phyloP scores from a whole-genome alignment of 2,797 vertebrate species.

The Tokudaia tokunoshimensis region DNA sequence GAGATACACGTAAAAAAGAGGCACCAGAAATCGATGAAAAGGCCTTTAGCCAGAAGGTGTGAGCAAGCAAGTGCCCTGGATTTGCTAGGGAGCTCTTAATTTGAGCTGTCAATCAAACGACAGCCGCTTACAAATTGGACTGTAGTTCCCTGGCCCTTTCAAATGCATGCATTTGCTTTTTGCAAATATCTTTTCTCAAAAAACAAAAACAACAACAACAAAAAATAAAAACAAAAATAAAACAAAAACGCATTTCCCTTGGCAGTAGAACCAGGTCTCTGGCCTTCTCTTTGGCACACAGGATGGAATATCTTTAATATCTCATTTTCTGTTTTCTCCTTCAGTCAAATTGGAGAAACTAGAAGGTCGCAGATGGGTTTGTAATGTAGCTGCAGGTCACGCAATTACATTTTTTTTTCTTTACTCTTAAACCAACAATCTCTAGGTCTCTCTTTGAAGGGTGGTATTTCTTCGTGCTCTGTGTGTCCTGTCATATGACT shows the following conservation, averaged over 20 bases:
- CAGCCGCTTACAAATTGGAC: background rate
- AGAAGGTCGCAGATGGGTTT: background rate
- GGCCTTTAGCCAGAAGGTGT: background rate
- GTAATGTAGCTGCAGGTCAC: background rate
- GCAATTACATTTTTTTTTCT: background rate
- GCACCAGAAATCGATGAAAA: background rate
- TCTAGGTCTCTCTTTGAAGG: background rate
- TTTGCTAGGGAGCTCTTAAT: background rate
- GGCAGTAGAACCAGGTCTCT: background rate
- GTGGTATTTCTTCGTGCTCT: background rate
- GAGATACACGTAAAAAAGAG: background rate
- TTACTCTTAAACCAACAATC: background rate
- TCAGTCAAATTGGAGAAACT: background rate
- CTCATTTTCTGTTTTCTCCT: background rate
- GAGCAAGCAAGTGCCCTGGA: too few relatives aligned
- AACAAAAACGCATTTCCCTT: background rate
- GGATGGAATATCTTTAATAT: background rate
- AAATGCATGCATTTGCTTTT: background rate
- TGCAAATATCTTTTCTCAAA: background rate
- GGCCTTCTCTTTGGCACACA: background rate
- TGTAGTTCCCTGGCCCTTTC: background rate
- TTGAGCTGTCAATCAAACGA: background rate
- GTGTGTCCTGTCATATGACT: background rate
- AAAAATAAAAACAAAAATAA: too few relatives aligned
- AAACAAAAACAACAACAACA: background rate